Evolutionary conservation across 1,140 invertebrate species (phyloP), one percentile per base, ranked within the genome.

Genomic region (Drosophila quadrilineata): DNA sequence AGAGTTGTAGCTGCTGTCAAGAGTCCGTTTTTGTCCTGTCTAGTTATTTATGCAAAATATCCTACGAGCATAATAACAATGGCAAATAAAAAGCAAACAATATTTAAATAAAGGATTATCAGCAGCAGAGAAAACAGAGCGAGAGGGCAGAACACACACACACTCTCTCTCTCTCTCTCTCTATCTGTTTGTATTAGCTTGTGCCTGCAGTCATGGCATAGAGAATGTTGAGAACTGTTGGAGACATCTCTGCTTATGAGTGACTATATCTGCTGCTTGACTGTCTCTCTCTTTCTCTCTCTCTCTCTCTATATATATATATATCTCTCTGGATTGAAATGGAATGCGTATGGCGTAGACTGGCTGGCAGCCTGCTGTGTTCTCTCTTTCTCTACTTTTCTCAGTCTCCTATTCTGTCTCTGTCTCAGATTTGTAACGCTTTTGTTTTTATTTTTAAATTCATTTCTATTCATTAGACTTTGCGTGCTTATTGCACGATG

Each of bases 41-140:
- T 72, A 66, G 77, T 84, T 84, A 82, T 84, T 84, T 82, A 82
- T 82, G 59, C 68, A 82, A 82, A 82, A 82, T 82, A 84, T 62
- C 63, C n/a, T 71, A 62, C 68, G 58, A 73, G 63, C 71, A 71
- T 64, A 77, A 77, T 68, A 75, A 70, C 69, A 73, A 72, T 57
- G 50, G 48, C 79, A 82, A 84, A 84, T 76, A 70, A 82, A 80
- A 84, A 70, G 59, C 68, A 82, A 58, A 65, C 65, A 72, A 76
- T 76, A 82, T 82, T 82, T 84, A 73, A 82, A 84, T 82, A 82
- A 82, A 71, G 77, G 73, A 82, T 82, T 84, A 84, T 67, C 68
- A 72, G 59, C 65, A 45, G 66, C 35, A 53, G 46, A 8, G n/a
- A 29, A 58, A 16, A 43, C 29, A 24, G n/a, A n/a, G n/a, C n/a